Evolutionary conservation across 2,797 vertebrate genomes (phyloP), one percentile per base, ranked within the genome.

Genomic region (Peromyscus eremicus): DNA sequence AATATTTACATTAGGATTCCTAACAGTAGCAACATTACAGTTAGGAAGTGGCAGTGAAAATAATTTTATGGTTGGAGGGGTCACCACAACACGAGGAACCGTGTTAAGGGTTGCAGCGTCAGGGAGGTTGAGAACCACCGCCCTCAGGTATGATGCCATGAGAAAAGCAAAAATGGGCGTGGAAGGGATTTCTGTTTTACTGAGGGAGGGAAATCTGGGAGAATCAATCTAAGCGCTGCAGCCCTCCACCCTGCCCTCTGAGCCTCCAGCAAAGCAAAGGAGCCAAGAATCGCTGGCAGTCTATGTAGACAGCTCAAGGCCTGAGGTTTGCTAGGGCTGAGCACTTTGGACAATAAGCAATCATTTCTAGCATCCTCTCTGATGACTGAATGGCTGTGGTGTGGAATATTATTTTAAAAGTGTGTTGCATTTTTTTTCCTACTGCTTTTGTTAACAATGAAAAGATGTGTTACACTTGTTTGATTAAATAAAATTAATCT

Each of bases 301-400:
- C 19, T 19, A 40, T 6, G 49, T 13, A 25, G 27, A 37, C 5
- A n/a, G n/a, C 5, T 0, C 7, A 3, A 9, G 29, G n/a, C n/a
- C 68, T 43, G 27, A 43, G 46, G 43, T 16, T 68, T 60, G 80
- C 11, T 13, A 27, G 29, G 25, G 21, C 89, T 57, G 43, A 25
- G 43, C 66, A 64, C 10, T 32, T 64, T 27, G 34, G 71, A 25
- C 62, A 66, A 34, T 80, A 6, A 52, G 55, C n/a, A 43, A 27
- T 49, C 49, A 73, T 21, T 46, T 79, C 32, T 68, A 40, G 49
- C n/a, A 19, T 52, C 11, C n/a, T 34, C 81, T 68, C 34, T 88
- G 46, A 55, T 81, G 27, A 75, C 43, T 68, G 21, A n/a, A 57
- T 25, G n/a, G 32, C 43, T 64, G 16, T 46, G n/a, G 43, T 25